Conservation (phyloP, 2,888 invertebrate genomes). For the Drosophila rellima region DNA sequence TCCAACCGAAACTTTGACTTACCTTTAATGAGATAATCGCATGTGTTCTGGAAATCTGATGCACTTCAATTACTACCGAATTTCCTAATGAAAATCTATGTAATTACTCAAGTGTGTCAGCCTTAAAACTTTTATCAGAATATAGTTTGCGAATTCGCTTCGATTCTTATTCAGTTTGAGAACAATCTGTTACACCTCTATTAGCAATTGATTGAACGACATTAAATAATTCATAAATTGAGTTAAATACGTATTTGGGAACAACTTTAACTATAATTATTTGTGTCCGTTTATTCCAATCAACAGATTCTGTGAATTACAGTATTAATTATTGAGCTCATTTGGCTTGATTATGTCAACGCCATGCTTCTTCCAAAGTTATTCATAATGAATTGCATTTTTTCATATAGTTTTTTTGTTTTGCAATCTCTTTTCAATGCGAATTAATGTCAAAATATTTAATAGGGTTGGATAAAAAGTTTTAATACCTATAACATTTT, state of each 20-base stretch:
- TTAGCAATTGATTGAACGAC: not conserved
- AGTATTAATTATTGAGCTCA: constrained; percentile 27
- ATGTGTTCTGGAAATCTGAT: constrained; percentile 34
- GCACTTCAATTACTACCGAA: constrained; percentile 12
- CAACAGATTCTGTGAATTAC: constrained; percentile 30
- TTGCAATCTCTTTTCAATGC: constrained; percentile 39
- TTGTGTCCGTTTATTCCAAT: constrained; percentile 24
- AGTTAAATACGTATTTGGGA: not conserved
- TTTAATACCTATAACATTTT: constrained; percentile 24
- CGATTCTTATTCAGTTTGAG: not conserved
- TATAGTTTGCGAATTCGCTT: not conserved
- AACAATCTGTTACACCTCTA: not conserved
- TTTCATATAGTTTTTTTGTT: not conserved
- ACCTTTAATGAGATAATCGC: constrained; percentile 41
- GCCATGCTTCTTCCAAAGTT: constrained; percentile 17
- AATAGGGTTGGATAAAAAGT: constrained; percentile 27
- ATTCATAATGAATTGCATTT: constrained; percentile 41
- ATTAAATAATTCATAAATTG: not conserved
- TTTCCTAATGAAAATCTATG: not conserved
- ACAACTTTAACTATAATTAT: constrained; percentile 26
- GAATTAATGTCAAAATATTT: constrained; percentile 61
- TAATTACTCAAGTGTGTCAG: too few relatives aligned
- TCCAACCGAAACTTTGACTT: constrained; percentile 6
- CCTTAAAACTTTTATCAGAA: too few relatives aligned
- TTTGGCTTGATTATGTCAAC: constrained; percentile 61